phyloP scores from a whole-genome alignment of 2,797 vertebrate species.

The Lycodopsis pacificus region DNA sequence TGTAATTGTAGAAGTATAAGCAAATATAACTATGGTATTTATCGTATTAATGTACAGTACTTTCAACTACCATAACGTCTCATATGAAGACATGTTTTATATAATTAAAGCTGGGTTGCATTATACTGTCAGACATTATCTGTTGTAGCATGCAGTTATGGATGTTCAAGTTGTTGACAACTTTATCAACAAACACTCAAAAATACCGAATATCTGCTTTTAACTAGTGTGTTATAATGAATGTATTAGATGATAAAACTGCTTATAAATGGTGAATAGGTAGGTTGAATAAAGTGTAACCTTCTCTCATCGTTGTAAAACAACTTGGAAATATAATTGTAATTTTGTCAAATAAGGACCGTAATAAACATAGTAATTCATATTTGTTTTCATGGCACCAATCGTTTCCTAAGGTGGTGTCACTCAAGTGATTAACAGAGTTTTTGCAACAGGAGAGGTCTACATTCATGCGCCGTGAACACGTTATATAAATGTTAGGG shows the following conservation, averaged over 20 bases:
- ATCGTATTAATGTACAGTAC: background rate
- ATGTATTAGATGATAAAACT: background rate
- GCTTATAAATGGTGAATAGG: background rate
- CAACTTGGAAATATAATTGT: no score
- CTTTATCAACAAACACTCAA: background rate
- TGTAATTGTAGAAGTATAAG: background rate
- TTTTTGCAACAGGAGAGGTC: constrained; percentile 25
- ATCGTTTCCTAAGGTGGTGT: background rate
- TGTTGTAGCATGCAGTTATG: background rate
- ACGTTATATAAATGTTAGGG: constrained; percentile 32
- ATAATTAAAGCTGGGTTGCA: background rate
- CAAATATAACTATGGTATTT: background rate
- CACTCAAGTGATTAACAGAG: constrained; percentile 6
- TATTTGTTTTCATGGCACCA: background rate
- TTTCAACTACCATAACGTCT: background rate
- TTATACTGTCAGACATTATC: background rate
- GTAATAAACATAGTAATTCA: background rate
- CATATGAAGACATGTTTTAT: background rate
- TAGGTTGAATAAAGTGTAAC: background rate
- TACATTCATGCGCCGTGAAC: constrained; percentile 15
- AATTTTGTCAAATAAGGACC: background rate
- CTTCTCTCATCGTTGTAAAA: background rate
- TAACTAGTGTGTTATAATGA: background rate
- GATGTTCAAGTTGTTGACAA: background rate
- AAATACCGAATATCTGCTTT: background rate